These are phyloP conservation scores for Dascyllus trimaculatus DNA, from an alignment of 2,113 vertebrate species.

Conservation along the genomic window DNA sequence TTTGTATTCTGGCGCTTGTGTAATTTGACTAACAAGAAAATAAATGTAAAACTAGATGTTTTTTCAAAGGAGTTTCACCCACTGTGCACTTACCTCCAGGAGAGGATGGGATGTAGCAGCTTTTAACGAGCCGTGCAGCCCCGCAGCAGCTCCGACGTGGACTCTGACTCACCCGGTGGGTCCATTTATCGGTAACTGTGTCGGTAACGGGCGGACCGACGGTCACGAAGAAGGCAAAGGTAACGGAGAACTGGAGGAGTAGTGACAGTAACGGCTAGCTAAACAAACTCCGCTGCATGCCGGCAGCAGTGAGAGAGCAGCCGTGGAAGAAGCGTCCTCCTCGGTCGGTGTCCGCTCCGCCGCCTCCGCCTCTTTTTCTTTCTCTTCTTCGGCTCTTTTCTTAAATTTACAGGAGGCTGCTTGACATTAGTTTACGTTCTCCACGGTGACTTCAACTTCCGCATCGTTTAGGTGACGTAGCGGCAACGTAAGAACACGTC, in stretches of 20 bases:
- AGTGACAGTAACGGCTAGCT: conserved; percentile 24
- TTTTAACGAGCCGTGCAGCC: neutral
- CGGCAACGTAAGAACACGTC: conserved; percentile 11
- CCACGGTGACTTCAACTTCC: conserved; percentile 76
- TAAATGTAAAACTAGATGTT: rapidly evolving
- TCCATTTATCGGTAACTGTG: conserved; percentile 40
- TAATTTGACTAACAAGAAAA: rapidly evolving
- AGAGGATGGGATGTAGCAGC: neutral
- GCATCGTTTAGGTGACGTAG: conserved; percentile 63
- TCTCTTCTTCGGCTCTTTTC: neutral
- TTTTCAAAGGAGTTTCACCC: conserved; percentile 2
- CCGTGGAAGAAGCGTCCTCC: neutral
- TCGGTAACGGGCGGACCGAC: conserved; percentile 1
- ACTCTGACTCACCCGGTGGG: neutral
- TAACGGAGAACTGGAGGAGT: neutral
- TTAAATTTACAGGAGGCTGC: neutral
- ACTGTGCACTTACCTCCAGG: conserved; percentile 16
- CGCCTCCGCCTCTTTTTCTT: neutral
- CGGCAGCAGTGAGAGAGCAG: conserved; percentile 6
- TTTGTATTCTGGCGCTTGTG: rapidly evolving
- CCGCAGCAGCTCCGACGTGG: neutral
- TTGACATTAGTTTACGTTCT: conserved; percentile 75
- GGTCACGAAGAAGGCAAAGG: neutral
- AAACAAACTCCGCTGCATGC: conserved; percentile 21
- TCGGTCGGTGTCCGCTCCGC: rapidly evolving